Conservation (phyloP, 2,888 invertebrate genomes). For the Cerastis leucographa region DNA sequence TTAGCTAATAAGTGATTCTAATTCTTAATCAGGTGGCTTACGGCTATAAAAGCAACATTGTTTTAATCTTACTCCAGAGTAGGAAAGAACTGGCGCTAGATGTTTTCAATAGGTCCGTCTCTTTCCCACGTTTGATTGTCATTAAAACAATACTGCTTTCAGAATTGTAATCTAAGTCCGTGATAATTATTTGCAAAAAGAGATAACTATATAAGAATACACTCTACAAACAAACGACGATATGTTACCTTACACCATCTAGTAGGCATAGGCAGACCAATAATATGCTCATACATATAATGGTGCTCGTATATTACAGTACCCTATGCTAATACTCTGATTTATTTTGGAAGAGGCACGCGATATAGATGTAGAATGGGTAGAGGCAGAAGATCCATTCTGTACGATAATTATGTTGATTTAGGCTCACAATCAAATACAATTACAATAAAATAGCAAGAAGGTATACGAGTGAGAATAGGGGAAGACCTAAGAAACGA, state of each 20-base stretch:
- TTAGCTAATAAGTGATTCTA: too few relatives aligned
- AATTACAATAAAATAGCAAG: background rate
- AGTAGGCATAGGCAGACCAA: slow-evolving; percentile 11
- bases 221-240: background rate
- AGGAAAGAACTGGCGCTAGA: too few relatives aligned
- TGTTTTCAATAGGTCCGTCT: background rate
- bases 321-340: slow-evolving; percentile 51
- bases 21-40: too few relatives aligned
- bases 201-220: background rate
- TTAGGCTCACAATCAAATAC: background rate
- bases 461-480: background rate
- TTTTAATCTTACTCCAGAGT: too few relatives aligned
- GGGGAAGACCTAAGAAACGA: background rate
- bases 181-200: slow-evolving; percentile 9
- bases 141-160: too few relatives aligned
- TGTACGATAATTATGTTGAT: background rate
- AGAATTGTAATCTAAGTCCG: background rate
- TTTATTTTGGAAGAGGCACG: slow-evolving; percentile 53
- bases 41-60: too few relatives aligned
- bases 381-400: slow-evolving; percentile 3
- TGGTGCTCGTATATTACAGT: slow-evolving; percentile 32
- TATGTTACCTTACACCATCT: slow-evolving; percentile 1
- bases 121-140: too few relatives aligned
- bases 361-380: slow-evolving; percentile 3
- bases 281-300: slow-evolving; percentile 35